Conservation (phyloP, 2,797 vertebrate genomes). For the Cirrhinus mrigala region DNA sequence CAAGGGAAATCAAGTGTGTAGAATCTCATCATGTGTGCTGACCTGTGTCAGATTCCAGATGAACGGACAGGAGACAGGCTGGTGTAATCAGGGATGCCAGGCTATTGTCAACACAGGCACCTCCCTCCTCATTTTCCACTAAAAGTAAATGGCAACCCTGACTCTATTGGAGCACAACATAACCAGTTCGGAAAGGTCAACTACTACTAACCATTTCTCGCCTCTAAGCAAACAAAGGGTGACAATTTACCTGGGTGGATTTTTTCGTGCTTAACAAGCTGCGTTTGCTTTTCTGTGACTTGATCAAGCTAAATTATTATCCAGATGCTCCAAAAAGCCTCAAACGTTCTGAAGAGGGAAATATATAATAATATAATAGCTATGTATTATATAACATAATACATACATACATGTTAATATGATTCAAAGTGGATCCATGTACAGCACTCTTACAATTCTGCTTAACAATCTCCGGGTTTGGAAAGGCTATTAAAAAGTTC, state of each 20-base stretch:
- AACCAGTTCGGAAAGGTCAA: slow-evolving; percentile 72
- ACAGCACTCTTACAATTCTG: background rate
- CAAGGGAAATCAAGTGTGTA: slow-evolving; percentile 8
- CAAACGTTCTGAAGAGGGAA: background rate
- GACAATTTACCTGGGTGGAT: background rate
- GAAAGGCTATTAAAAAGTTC: background rate
- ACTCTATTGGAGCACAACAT: slow-evolving; percentile 73
- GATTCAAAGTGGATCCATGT: background rate
- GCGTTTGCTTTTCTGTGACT: background rate
- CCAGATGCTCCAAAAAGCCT: background rate
- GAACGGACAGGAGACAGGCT: slow-evolving; percentile 63
- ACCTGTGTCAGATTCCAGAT: slow-evolving; percentile 75
- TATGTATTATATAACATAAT: no score
- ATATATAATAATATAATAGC: background rate
- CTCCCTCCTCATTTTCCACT: slow-evolving; percentile 75
- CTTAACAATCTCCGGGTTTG: background rate
- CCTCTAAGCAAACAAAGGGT: background rate
- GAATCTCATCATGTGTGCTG: slow-evolving; percentile 13
- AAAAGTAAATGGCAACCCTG: slow-evolving; percentile 65
- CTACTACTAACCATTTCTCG: background rate
- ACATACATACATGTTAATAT: background rate
- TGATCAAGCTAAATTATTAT: background rate
- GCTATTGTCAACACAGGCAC: slow-evolving; percentile 83
- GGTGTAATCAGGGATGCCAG: slow-evolving; percentile 81
- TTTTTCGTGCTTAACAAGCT: background rate